Evolutionary conservation across 2,888 invertebrate genomes (phyloP).

Genomic region (Nephrotoma guestfalica): DNA sequence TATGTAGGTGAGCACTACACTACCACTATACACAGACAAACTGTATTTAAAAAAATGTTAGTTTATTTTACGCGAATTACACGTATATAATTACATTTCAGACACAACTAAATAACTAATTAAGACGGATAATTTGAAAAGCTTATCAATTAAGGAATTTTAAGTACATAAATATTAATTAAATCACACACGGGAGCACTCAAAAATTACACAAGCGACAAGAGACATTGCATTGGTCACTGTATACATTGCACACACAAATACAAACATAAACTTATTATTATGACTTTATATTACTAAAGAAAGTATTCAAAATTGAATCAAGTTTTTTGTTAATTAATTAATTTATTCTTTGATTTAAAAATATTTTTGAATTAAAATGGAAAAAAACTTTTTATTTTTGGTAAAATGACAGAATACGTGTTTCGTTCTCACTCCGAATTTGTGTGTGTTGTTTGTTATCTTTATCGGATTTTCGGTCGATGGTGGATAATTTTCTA

Average conservation of each 20-base stretch:
- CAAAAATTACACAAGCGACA: background rate
- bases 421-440: background rate
- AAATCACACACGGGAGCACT: background rate
- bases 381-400: background rate
- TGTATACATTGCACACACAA: background rate
- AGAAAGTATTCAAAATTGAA: background rate
- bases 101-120: background rate
- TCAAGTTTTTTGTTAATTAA: background rate
- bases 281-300: background rate
- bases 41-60: background rate
- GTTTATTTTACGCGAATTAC: background rate
- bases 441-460: background rate
- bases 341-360: background rate
- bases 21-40: background rate
- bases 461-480: background rate
- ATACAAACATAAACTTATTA: background rate
- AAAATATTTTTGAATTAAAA: background rate
- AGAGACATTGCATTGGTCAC: background rate
- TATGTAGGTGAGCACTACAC: background rate
- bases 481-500: background rate
- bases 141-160: background rate
- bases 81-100: background rate
- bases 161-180: background rate
- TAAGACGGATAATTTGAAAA: background rate
- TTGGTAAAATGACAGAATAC: background rate